Percentiles rank a stretch among this genome's conserved stretches.
Conservation (phyloP, 2,797 vertebrate species). For the Cheirogaleus major region DNA sequence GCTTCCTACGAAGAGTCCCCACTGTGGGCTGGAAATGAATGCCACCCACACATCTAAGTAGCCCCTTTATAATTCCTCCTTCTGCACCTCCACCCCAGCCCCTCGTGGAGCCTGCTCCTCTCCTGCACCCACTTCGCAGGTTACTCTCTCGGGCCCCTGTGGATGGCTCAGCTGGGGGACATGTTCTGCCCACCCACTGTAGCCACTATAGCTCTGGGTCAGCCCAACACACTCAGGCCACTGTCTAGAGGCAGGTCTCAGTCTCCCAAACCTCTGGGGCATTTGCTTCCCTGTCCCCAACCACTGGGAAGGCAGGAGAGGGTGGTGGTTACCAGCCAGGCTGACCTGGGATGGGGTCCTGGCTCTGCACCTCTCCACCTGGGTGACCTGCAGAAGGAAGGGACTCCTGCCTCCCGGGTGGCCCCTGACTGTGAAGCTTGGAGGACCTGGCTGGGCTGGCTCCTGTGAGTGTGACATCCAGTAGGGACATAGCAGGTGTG, state of each 20-base stretch:
- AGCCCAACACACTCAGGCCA: too few relatives aligned
- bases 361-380: not conserved
- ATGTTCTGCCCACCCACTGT: not conserved
- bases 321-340: not conserved
- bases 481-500: not conserved
- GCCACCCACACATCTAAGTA: not conserved
- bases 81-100: accelerated
- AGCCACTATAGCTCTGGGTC: not conserved
- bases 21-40: not conserved
- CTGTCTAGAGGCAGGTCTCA: not conserved
- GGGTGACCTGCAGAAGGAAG: not conserved
- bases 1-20: not conserved
- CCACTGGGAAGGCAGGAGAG: not conserved
- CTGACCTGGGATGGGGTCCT: not conserved
- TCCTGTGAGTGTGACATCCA: not conserved
- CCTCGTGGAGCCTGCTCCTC: accelerated
- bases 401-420: not conserved
- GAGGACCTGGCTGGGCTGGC: not conserved
- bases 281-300: not conserved
- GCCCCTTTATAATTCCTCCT: not conserved
- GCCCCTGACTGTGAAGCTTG: too few relatives aligned
- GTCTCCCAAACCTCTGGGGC: not conserved
- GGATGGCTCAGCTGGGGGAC: not conserved
- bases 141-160: not conserved
- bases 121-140: not conserved